Evolutionary conservation across 2,113 vertebrate genomes (phyloP), one percentile per base, ranked within the genome.

Genomic region (Tretioscincus oriximinensis): DNA sequence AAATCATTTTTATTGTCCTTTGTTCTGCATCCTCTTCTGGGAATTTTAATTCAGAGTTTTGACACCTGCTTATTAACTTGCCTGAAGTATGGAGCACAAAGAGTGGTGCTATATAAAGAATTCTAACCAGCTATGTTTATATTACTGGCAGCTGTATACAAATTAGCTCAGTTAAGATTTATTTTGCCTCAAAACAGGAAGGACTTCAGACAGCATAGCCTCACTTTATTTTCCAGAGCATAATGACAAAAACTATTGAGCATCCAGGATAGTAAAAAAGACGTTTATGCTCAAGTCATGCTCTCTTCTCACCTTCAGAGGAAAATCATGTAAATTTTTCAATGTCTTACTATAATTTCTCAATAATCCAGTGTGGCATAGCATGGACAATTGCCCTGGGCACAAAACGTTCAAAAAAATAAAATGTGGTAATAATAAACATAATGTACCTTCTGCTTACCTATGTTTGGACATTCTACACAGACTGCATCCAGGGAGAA

Each of bases 1-100:
- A 96, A 96, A 95, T 96, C 94, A 95, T 95, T 96, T 95, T 95
- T 95, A 96, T 95, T 95, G 95, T 95, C 93, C 95, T 96, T 95
- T 95, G 95, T 96, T 93, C 94, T 94, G 90, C 93, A 92, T 95
- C 92, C 94, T 95, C 95, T 94, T 95, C 92, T 93, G 93, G 95
- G 95, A 94, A 95, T 95, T 95, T 95, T 95, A 96, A 96, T 96
- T 95, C 94, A 93, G 92, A 95, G 93, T 96, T 82, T 94, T 95
- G 95, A 96, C 95, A 96, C 93, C 93, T 95, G 95, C 95, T 95
- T 96, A 96, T 95, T 96, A 96, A 95, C 94, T 95, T 95, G 86
- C 81, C 79, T 95, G 94, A 96, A 95, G 92, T 93, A 95, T 94
- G 90, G 90, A 93, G 92, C 92, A 93, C 93, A 95, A 93, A 94